phyloP scores from a whole-genome alignment of 2,888 invertebrate genomes.

The Galerucella nymphaeae region DNA sequence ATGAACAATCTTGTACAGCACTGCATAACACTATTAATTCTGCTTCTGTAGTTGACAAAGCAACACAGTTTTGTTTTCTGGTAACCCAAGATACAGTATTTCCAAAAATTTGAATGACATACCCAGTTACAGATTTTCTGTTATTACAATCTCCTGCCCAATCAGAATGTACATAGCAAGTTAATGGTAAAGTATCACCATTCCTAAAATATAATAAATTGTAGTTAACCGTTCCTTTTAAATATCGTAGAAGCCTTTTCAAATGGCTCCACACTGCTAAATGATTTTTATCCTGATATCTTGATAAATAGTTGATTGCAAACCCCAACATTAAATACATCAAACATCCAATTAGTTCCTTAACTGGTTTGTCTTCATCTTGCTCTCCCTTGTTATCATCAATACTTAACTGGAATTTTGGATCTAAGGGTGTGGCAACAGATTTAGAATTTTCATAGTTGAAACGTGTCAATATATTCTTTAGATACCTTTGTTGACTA shows the following conservation, averaged over 20 bases:
- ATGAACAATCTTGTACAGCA: slow-evolving; percentile 36
- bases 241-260: not conserved
- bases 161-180: slow-evolving; percentile 35
- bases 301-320: no score
- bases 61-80: slow-evolving; percentile 38
- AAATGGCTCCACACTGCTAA: not conserved
- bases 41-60: slow-evolving; percentile 42
- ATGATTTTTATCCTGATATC: not conserved
- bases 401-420: no score
- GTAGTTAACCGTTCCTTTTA: no score
- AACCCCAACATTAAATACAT: no score
- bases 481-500: no score
- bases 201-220: no score
- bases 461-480: no score
- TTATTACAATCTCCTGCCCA: slow-evolving; percentile 32
- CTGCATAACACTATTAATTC: slow-evolving; percentile 36
- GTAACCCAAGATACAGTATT: slow-evolving; percentile 55
- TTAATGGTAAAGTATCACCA: slow-evolving; percentile 9
- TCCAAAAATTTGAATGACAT: slow-evolving; percentile 34
- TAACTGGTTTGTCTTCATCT: no score
- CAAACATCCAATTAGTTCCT: no score
- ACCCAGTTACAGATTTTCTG: slow-evolving; percentile 66
- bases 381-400: no score
- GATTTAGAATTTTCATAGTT: no score
- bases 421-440: no score